Evolutionary conservation across 2,888 invertebrate species (phyloP), one percentile per base, ranked within the genome.

Genomic region (Polydesmus complanatus): DNA sequence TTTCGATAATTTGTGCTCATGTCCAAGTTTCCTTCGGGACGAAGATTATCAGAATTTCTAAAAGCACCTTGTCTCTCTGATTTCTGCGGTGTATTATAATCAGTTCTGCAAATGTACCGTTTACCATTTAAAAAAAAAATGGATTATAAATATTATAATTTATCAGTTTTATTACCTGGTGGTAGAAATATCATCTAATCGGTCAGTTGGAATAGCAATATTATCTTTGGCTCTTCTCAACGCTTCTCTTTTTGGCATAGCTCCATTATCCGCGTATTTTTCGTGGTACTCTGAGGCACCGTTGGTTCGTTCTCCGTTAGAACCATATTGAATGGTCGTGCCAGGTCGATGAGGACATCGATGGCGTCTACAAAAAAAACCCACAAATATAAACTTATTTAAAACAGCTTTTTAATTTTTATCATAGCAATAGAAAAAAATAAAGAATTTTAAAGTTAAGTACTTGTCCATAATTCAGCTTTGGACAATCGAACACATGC

Each of bases 261-360:
- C 19, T 23, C 51, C 60, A 22, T 54, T 60, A 23, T 60, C 60
- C 22, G 51, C 51, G 21, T 60, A 60, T 27, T 54, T 27, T 53
- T 60, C 60, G 27, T 54, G 53, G 54, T 60, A 60, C 21, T 60
- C 60, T 11, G 47, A 37, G 22, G 51, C 37, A 22, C 19, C 22
- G 1, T 21, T 21, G 1, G 23, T 58, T 11, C 47, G 27, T 2
- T 18, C 19, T 19, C 54, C 54, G 25, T 54, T 54, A 23, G 53
- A 54, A 22, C 54, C 60, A 19, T 26, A 53, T 54, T 54, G 47
- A 23, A 53, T 23, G 2, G 54, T 22, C 18, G 53, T 60, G 22
- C 60, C 60, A 22, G 60, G 60, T 3, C 60, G 27, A 47, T 60
- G 60, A 5, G 60, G 60, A 60, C 60, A 60, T 27, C 60, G 60